These are phyloP conservation scores for Sebastes steindachneri DNA, from an alignment of 2,797 vertebrate genomes.

Conservation along the genomic window DNA sequence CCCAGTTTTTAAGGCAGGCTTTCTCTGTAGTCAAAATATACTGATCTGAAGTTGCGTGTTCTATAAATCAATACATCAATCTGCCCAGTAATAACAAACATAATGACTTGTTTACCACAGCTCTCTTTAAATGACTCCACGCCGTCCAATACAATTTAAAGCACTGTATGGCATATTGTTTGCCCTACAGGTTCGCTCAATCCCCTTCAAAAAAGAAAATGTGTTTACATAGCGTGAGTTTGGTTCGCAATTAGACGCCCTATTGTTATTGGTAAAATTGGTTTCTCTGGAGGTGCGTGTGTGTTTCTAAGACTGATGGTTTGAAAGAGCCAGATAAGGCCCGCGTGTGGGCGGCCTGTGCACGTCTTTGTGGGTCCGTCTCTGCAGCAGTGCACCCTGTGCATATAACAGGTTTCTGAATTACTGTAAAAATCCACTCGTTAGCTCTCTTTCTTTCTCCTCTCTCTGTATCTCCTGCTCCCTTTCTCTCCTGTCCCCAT, in stretches of 20 bases:
- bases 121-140: neutral
- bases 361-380: conserved; percentile 14
- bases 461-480: conserved; percentile 3
- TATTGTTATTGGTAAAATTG: conserved; percentile 48
- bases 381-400: conserved; percentile 7
- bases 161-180: neutral
- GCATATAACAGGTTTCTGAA: conserved; percentile 38
- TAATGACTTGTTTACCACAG: neutral
- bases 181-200: conserved; percentile 15
- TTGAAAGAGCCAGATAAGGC: conserved; percentile 43
- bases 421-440: conserved; percentile 55
- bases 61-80: neutral
- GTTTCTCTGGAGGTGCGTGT: conserved; percentile 9
- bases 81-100: neutral
- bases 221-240: conserved; percentile 34
- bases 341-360: conserved; percentile 36
- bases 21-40: neutral
- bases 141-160: neutral
- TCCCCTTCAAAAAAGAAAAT: conserved; percentile 37
- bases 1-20: neutral
- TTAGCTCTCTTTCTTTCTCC: conserved; percentile 7
- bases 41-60: neutral
- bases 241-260: conserved; percentile 46
- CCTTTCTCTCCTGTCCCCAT: conserved; percentile 59
- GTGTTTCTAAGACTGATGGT: conserved; percentile 31